Percentiles rank a stretch among this genome's conserved stretches.
phyloP scores from a whole-genome alignment of 2,797 vertebrate species.

The Gallinago nigripennis region DNA sequence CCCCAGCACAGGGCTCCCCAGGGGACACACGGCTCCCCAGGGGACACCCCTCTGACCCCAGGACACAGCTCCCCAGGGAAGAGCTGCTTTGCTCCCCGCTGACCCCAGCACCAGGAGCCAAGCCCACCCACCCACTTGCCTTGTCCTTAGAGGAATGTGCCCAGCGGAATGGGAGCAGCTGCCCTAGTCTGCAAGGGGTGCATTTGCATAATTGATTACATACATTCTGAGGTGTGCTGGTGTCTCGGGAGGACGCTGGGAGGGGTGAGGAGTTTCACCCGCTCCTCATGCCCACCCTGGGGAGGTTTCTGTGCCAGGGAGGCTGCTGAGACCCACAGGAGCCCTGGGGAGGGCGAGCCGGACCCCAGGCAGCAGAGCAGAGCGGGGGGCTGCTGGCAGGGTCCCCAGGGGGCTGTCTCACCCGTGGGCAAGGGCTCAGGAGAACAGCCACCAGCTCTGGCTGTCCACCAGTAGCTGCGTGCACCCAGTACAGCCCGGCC shows the following conservation, averaged over 20 bases:
- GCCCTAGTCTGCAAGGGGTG: rapidly evolving
- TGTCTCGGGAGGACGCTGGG: not conserved
- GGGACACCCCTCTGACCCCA: too few relatives aligned
- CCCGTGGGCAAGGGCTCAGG: not conserved
- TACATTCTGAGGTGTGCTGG: not conserved
- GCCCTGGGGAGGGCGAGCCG: not conserved
- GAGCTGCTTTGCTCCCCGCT: not conserved
- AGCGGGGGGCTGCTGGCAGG: rapidly evolving
- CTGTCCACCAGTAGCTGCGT: not conserved
- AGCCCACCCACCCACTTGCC: not conserved
- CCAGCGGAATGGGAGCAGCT: not conserved
- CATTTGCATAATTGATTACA: not conserved
- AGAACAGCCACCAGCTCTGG: not conserved
- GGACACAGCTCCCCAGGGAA: not conserved
- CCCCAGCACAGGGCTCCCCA: not conserved
- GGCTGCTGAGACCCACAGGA: not conserved
- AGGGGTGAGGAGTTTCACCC: not conserved
- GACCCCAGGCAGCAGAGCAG: not conserved
- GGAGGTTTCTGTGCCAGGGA: not conserved
- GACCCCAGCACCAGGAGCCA: not conserved
- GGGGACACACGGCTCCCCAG: not conserved
- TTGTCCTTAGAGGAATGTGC: not conserved
- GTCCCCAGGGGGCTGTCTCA: rapidly evolving
- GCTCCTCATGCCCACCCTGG: not conserved
- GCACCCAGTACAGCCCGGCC: not conserved